Percentiles rank a stretch among this genome's conserved stretches.
These are phyloP conservation scores for Ophion ellenae DNA, from an alignment of 2,888 invertebrate genomes.

Conservation along the genomic window DNA sequence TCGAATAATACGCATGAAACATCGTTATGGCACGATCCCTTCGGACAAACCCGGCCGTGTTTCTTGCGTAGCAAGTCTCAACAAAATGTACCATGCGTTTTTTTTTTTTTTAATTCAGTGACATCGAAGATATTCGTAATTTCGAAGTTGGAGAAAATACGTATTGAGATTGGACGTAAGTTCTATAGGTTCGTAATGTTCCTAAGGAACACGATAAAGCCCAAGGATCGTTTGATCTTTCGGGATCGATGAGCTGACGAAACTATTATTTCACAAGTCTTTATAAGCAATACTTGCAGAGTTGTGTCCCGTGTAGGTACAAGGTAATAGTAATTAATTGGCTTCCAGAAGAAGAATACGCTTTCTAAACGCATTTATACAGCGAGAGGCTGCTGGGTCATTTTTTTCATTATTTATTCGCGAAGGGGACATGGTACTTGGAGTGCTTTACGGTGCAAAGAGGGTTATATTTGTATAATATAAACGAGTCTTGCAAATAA, in stretches of 20 bases:
- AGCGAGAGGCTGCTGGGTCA: conserved; percentile 23
- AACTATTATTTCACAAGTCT: conserved; percentile 3
- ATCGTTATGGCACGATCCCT: not conserved
- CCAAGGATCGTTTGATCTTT: not conserved
- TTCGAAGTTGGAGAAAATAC: not conserved
- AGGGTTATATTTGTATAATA: conserved; percentile 48
- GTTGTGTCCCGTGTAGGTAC: conserved; percentile 15
- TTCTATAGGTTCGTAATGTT: not conserved
- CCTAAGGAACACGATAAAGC: not conserved
- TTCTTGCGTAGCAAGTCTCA: not conserved
- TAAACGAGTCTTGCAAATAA: conserved; percentile 20
- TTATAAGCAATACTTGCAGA: conserved; percentile 42
- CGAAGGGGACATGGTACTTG: conserved; percentile 50
- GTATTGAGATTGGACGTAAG: not conserved
- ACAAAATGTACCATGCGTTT: not conserved
- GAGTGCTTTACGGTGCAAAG: conserved; percentile 68
- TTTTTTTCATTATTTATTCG: conserved; percentile 47
- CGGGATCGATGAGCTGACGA: conserved; percentile 5
- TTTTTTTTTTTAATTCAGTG: not conserved
- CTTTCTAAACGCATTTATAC: conserved; percentile 40
- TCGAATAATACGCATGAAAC: not conserved
- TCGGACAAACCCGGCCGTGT: not conserved
- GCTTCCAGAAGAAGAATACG: conserved; percentile 44
- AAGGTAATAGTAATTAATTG: conserved; percentile 12
- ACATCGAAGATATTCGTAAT: not conserved